A percentile compares a stretch with the other conserved stretches of the same genome.
Conservation (phyloP, 30 jellyfish, hydroid and myxozoan species). For the Sanderia malayensis region DNA sequence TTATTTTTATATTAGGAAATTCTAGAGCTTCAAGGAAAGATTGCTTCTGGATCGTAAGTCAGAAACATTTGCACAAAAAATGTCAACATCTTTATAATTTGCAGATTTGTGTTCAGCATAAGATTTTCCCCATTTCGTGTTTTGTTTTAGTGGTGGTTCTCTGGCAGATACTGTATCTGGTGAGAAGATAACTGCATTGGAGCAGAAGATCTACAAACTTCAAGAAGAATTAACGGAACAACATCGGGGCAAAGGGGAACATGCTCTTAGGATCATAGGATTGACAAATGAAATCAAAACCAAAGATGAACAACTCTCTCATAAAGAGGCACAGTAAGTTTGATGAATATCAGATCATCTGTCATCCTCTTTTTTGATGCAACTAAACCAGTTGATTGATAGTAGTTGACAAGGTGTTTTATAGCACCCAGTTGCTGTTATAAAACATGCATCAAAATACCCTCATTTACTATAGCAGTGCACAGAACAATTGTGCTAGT, state of each 20-base stretch:
- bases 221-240: constrained; percentile 93
- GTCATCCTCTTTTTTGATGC: too few relatives aligned
- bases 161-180: constrained; percentile 32
- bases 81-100: background rate
- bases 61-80: too few relatives aligned
- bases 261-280: constrained; percentile 72
- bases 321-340: constrained; percentile 87
- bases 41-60: constrained; percentile 67
- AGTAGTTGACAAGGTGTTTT: too few relatives aligned
- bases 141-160: constrained; percentile 39
- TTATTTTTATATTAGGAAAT: constrained; percentile 65
- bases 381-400: too few relatives aligned
- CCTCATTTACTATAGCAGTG: too few relatives aligned
- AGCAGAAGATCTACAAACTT: constrained; percentile 73
- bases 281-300: constrained; percentile 62
- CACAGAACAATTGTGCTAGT: too few relatives aligned
- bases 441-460: too few relatives aligned
- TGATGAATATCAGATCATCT: too few relatives aligned
- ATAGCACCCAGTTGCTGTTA: too few relatives aligned
- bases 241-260: constrained; percentile 92
- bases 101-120: background rate
- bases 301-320: constrained; percentile 68
- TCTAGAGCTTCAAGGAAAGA: constrained; percentile 78
- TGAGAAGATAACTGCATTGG: constrained; percentile 40
- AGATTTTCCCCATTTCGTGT: background rate